A percentile compares a stretch with the other conserved stretches of the same genome.
Evolutionary conservation across 2,797 vertebrate species (phyloP).

Genomic region (Fratercula arctica): DNA sequence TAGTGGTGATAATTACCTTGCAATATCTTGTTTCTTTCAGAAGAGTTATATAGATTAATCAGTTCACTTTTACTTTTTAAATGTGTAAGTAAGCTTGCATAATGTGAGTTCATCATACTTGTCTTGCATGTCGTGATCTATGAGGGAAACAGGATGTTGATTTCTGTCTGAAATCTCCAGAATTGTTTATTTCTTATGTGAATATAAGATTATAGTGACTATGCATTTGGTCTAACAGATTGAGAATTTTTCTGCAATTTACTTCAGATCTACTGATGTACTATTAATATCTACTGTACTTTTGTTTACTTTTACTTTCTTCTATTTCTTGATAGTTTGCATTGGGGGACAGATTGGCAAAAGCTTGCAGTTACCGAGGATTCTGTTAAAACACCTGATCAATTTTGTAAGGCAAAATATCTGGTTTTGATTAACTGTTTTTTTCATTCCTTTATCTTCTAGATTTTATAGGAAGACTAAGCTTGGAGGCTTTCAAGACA

Average conservation of each 20-base stretch:
- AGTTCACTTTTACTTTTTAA: not conserved
- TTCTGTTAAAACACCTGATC: not conserved
- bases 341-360: not conserved
- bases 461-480: slow-evolving; percentile 98
- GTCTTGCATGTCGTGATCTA: not conserved
- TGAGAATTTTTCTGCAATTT: not conserved
- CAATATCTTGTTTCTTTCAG: not conserved
- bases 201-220: not conserved
- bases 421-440: not conserved
- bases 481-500: slow-evolving; percentile 96
- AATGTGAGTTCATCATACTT: not conserved
- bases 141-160: not conserved
- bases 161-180: not conserved
- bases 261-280: not conserved
- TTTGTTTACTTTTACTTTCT: not conserved
- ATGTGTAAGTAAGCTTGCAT: not conserved
- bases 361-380: not conserved
- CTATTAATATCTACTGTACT: not conserved
- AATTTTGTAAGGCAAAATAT: not conserved
- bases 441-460: slow-evolving; percentile 39
- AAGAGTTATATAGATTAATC: not conserved
- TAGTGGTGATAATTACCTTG: not conserved
- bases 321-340: not conserved
- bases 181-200: not conserved
- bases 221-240: not conserved